phyloP scores from a whole-genome alignment of 2,888 invertebrate species.

The Ischnura elegans region DNA sequence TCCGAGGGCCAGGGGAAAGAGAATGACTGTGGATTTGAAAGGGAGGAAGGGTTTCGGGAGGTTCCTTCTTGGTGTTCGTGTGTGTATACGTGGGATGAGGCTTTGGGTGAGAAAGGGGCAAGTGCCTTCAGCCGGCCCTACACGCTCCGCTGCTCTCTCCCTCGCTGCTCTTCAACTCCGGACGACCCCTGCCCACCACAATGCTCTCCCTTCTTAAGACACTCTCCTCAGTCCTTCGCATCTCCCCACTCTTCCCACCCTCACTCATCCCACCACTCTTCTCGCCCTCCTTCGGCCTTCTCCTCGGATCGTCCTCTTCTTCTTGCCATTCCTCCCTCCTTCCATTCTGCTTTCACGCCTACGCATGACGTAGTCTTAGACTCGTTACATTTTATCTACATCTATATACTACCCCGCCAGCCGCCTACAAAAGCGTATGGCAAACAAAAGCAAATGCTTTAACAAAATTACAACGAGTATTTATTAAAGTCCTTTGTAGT shows the following conservation, averaged over 20 bases:
- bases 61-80: background rate
- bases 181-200: slow-evolving; percentile 53
- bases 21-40: background rate
- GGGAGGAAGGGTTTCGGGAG: background rate
- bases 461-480: too few species aligned
- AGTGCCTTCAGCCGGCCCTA: slow-evolving; percentile 66
- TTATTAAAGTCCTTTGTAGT: too few species aligned
- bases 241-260: background rate
- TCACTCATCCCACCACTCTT: background rate
- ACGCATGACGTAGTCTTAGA: too few species aligned
- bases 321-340: too few species aligned
- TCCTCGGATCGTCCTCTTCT: background rate
- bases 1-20: background rate
- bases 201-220: slow-evolving; percentile 8
- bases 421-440: too few species aligned
- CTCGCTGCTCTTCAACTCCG: slow-evolving; percentile 40
- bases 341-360: background rate
- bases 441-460: too few species aligned
- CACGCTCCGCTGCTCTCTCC: slow-evolving; percentile 47
- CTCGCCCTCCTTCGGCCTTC: slow-evolving; percentile 18
- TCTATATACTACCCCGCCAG: too few species aligned
- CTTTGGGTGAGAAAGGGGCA: slow-evolving; percentile 33
- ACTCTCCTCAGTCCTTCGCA: background rate
- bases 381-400: too few species aligned
- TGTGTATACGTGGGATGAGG: background rate